These are phyloP conservation scores for Oryzias woworae DNA, from an alignment of 2,113 vertebrate species.

Conservation along the genomic window DNA sequence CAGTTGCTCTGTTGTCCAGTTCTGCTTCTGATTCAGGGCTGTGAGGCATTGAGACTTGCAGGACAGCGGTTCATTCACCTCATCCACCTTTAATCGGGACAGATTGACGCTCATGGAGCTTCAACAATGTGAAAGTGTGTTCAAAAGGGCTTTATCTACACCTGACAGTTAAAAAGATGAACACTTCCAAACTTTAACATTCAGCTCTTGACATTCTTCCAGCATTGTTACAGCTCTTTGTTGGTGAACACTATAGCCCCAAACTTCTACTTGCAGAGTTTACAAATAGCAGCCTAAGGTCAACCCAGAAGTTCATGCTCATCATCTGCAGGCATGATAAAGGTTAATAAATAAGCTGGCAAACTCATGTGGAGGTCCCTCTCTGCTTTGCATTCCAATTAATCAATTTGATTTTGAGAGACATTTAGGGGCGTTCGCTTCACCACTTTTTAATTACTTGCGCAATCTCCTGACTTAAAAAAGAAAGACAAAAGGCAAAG, in stretches of 20 bases:
- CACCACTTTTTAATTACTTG: constrained; percentile 37
- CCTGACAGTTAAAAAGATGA: not conserved
- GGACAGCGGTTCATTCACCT: constrained; percentile 37
- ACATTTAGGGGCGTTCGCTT: not conserved
- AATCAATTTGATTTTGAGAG: constrained; percentile 22
- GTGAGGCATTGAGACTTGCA: constrained; percentile 36
- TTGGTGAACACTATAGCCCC: constrained; percentile 5
- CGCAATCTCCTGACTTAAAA: not conserved
- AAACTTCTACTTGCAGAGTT: constrained; percentile 24
- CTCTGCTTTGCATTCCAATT: constrained; percentile 55
- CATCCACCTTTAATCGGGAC: constrained; percentile 8
- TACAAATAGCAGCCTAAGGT: constrained; percentile 51
- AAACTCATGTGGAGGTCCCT: constrained; percentile 17
- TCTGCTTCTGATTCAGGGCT: constrained; percentile 42
- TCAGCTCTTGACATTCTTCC: constrained; percentile 39
- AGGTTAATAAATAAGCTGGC: constrained; percentile 60
- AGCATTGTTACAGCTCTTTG: not conserved
- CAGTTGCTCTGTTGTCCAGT: constrained; percentile 34
- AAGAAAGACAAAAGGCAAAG: too few relatives aligned
- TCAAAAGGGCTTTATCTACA: constrained; percentile 10
- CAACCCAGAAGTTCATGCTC: constrained; percentile 44
- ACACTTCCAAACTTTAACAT: constrained; percentile 30
- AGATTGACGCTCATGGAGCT: not conserved
- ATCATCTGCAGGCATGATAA: constrained; percentile 57
- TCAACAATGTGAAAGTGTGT: not conserved